Conservation (phyloP, 2,888 invertebrate genomes). For the Drosophila acutilabella region DNA sequence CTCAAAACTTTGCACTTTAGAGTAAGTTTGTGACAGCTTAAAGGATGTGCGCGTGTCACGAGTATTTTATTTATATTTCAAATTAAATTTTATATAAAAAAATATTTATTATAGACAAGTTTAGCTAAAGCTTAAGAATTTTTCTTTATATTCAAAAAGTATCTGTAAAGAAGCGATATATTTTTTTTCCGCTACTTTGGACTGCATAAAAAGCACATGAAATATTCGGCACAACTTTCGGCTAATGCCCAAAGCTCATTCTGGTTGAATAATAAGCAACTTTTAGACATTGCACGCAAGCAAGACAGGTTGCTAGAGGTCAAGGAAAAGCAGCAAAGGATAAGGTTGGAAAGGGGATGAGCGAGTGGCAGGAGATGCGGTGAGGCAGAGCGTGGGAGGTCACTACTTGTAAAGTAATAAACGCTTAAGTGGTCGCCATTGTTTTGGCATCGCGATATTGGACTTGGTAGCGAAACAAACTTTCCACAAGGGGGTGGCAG, state of each 20-base stretch:
- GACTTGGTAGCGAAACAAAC: slow-evolving; percentile 13
- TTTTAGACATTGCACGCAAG: slow-evolving; percentile 48
- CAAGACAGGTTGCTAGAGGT: slow-evolving; percentile 22
- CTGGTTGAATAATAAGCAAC: slow-evolving; percentile 46
- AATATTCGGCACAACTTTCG: slow-evolving; percentile 52
- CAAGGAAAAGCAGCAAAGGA: not conserved
- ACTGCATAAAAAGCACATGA: slow-evolving; percentile 27
- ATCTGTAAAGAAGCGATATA: too few relatives aligned
- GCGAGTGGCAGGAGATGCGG: not conserved
- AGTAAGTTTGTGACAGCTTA: not conserved
- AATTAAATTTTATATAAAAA: too few relatives aligned
- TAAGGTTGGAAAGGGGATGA: not conserved
- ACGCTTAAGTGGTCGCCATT: slow-evolving; percentile 62
- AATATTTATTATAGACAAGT: too few relatives aligned
- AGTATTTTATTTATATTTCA: not conserved
- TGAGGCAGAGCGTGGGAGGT: not conserved
- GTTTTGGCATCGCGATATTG: slow-evolving; percentile 38
- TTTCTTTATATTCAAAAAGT: not conserved
- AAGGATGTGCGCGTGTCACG: slow-evolving; percentile 20
- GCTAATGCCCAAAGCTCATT: slow-evolving; percentile 63
- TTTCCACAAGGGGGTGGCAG: not conserved
- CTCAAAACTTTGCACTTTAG: not conserved
- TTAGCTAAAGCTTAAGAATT: not conserved
- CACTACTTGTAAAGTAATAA: slow-evolving; percentile 63
- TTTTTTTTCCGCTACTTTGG: not conserved